Evolutionary conservation across 2,113 vertebrate species (phyloP).

Genomic region (Pterophyllum scalare): DNA sequence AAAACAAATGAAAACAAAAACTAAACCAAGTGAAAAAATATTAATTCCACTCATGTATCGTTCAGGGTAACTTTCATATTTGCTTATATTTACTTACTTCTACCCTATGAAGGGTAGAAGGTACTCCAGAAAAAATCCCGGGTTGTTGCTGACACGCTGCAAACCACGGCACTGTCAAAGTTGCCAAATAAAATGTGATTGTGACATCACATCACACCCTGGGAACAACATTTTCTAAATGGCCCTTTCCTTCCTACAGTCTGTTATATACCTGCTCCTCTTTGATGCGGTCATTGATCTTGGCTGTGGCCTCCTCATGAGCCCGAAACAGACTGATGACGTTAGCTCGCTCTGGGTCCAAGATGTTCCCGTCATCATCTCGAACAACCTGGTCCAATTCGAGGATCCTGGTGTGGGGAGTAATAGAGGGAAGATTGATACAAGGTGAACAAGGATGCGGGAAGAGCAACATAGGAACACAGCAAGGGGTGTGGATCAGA

Average conservation of each 20-base stretch:
- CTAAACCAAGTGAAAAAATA: background rate
- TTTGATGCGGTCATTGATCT: slow-evolving; percentile 94
- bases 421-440: background rate
- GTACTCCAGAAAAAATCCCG: background rate
- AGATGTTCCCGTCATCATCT: slow-evolving; percentile 92
- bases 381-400: slow-evolving; percentile 93
- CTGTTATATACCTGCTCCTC: slow-evolving; percentile 87
- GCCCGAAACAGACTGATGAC: slow-evolving; percentile 96
- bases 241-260: background rate
- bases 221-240: background rate
- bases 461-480: background rate
- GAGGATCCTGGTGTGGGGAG: slow-evolving; percentile 83
- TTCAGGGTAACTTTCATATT: background rate
- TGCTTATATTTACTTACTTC: too few species aligned
- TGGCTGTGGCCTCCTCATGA: slow-evolving; percentile 90
- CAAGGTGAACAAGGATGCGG: background rate
- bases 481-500: background rate
- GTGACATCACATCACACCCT: background rate
- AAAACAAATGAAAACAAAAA: background rate
- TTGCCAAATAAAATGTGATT: background rate
- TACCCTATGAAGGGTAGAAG: background rate
- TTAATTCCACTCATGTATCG: background rate
- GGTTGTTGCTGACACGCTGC: background rate
- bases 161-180: background rate
- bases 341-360: slow-evolving; percentile 93